Percentiles rank a stretch among this genome's conserved stretches.
Evolutionary conservation across 2,113 vertebrate species (phyloP).

Genomic region (Cepphus grylle): DNA sequence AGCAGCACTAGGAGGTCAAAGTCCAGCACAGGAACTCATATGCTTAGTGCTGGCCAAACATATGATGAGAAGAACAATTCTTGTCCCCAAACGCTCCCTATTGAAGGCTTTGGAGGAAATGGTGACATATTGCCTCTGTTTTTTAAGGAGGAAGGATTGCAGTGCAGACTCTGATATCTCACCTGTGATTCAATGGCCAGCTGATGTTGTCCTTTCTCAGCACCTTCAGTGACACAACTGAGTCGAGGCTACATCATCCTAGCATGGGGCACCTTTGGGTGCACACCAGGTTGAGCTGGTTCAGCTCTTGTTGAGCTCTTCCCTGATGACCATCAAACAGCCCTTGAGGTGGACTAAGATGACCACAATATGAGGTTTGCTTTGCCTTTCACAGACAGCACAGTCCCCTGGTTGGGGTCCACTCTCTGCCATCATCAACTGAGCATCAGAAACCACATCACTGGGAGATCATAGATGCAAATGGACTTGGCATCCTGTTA

Average conservation of each 20-base stretch:
- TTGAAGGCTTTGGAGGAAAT: not conserved
- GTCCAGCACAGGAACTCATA: accelerated
- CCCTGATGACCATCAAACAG: not conserved
- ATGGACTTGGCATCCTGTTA: not conserved
- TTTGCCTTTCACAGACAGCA: not conserved
- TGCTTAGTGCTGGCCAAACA: not conserved
- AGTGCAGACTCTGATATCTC: not conserved
- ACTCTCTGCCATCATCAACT: not conserved
- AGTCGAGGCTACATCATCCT: not conserved
- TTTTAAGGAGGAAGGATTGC: not conserved
- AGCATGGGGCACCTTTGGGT: not conserved
- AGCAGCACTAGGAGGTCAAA: not conserved
- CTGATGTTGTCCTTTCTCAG: not conserved
- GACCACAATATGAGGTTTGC: not conserved
- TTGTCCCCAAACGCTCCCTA: not conserved
- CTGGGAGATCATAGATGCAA: not conserved
- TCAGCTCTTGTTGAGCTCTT: not conserved
- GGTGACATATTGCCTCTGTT: not conserved
- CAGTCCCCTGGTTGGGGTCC: not conserved
- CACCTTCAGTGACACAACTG: not conserved
- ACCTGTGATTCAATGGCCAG: not conserved
- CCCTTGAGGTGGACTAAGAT: not conserved
- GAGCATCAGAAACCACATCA: not conserved
- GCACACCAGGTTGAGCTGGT: not conserved
- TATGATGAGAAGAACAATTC: not conserved